Evolutionary conservation across 1,140 invertebrate species (phyloP).

Genomic region (Nephila pilipes): DNA sequence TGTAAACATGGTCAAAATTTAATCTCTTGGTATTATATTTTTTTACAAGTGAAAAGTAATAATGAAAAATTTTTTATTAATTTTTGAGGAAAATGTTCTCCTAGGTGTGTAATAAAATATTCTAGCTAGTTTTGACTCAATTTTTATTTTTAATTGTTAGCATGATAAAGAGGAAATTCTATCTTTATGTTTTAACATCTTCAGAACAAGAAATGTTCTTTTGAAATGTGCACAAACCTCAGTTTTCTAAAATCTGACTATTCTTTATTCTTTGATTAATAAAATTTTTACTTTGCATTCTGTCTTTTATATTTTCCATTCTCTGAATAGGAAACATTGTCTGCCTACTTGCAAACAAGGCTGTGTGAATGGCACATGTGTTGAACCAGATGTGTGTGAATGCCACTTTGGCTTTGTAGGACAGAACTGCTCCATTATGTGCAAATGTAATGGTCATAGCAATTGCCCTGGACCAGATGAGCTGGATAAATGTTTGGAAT

Average conservation of each 20-base stretch:
- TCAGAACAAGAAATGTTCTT: not conserved
- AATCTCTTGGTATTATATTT: no score
- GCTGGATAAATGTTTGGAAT: conserved; percentile 90
- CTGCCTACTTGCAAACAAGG: conserved; percentile 93
- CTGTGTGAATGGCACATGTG: conserved; percentile 92
- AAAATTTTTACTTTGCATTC: not conserved
- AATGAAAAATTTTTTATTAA: no score
- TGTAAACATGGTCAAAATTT: no score
- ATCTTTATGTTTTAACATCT: no score
- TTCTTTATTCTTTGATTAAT: no score
- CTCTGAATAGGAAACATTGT: conserved; percentile 83
- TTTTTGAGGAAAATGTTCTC: no score
- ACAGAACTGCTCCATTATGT: conserved; percentile 94
- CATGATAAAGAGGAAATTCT: no score
- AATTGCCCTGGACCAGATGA: conserved; percentile 93
- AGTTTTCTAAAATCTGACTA: not conserved
- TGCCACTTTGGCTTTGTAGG: conserved; percentile 98
- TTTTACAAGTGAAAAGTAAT: no score
- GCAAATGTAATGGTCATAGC: conserved; percentile 96
- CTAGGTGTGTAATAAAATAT: no score
- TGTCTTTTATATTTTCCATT: not conserved
- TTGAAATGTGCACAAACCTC: not conserved
- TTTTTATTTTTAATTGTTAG: no score
- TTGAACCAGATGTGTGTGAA: conserved; percentile 91
- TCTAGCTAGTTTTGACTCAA: no score